These are phyloP conservation scores for Agrotis exclamationis DNA, from an alignment of 2,888 invertebrate genomes.

Conservation along the genomic window DNA sequence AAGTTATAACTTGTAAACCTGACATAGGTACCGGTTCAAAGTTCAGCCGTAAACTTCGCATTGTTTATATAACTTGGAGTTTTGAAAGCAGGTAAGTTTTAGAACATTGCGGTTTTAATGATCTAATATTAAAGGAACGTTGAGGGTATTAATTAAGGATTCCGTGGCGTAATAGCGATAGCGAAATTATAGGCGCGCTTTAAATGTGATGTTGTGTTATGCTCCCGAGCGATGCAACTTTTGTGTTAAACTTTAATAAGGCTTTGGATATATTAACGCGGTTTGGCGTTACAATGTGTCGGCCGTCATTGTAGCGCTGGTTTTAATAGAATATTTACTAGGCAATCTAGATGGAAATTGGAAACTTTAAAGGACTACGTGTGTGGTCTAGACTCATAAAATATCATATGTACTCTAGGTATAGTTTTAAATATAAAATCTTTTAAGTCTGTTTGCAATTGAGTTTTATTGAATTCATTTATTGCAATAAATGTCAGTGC, in stretches of 20 bases:
- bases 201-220: constrained; percentile 50
- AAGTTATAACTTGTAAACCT: constrained; percentile 86
- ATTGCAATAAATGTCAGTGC: no score
- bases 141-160: constrained; percentile 89
- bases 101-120: constrained; percentile 90
- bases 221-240: constrained; percentile 60
- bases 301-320: constrained; percentile 38
- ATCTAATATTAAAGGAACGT: constrained; percentile 90
- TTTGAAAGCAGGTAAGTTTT: constrained; percentile 89
- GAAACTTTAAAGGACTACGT: constrained; percentile 11
- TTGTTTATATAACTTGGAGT: constrained; percentile 89
- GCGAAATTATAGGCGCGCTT: constrained; percentile 78
- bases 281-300: constrained; percentile 53
- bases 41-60: constrained; percentile 87
- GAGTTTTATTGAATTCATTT: neutral
- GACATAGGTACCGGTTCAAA: constrained; percentile 86
- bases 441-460: neutral
- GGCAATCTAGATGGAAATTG: constrained; percentile 48
- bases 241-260: constrained; percentile 65
- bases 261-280: constrained; percentile 54
- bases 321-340: constrained; percentile 55
- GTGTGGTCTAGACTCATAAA: constrained; percentile 2
- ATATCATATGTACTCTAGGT: neutral
- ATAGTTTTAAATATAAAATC: neutral
- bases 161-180: constrained; percentile 84